A percentile compares a stretch with the other conserved stretches of the same genome.
These are phyloP conservation scores for Spinus olivaceus DNA, from an alignment of 2,797 vertebrate genomes.

Conservation along the genomic window DNA sequence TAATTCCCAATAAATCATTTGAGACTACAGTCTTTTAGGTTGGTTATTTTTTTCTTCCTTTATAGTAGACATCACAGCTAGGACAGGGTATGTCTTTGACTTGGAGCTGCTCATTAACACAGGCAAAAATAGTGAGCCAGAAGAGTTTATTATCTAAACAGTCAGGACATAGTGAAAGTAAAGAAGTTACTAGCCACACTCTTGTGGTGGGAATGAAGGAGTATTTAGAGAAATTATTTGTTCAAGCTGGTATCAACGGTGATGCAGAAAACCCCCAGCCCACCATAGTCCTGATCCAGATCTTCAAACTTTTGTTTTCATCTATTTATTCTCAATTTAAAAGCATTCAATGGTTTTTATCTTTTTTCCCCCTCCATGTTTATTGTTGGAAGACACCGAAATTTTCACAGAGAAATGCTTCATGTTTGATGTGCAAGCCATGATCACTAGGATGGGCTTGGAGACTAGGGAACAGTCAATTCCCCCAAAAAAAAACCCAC, in stretches of 20 bases:
- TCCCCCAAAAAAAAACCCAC: background rate
- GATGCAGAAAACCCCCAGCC: background rate
- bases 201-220: background rate
- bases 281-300: background rate
- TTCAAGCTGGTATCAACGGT: background rate
- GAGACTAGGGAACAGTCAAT: background rate
- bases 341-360: background rate
- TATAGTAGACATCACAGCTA: background rate
- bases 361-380: background rate
- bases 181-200: background rate
- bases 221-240: background rate
- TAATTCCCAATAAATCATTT: background rate
- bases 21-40: background rate
- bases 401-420: background rate
- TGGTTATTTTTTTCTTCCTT: background rate
- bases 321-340: background rate
- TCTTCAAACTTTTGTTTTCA: background rate
- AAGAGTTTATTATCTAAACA: background rate
- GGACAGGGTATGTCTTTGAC: background rate
- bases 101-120: background rate
- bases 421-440: background rate
- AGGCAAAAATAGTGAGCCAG: background rate
- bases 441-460: background rate
- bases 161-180: background rate
- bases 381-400: background rate